A percentile compares a stretch with the other conserved stretches of the same genome.
Evolutionary conservation across 2,113 vertebrate species (phyloP).

Genomic region (Macroglossus sobrinus): DNA sequence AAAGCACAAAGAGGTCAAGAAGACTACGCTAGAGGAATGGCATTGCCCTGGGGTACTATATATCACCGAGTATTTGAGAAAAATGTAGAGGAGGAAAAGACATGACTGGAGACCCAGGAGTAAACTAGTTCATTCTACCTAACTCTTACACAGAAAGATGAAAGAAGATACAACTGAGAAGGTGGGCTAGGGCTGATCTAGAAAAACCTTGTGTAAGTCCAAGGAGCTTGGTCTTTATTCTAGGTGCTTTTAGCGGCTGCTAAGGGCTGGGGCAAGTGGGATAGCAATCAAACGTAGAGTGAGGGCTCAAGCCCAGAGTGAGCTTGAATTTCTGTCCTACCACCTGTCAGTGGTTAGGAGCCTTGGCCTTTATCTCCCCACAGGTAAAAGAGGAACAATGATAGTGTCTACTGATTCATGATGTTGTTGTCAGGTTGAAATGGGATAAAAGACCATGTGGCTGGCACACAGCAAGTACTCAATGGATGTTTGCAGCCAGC

Average conservation of each 20-base stretch:
- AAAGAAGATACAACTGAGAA: neutral
- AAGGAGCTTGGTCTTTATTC: neutral
- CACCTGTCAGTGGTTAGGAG: neutral
- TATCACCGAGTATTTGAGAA: neutral
- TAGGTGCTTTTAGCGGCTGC: rapidly evolving
- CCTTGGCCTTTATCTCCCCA: neutral
- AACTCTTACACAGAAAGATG: too few relatives aligned
- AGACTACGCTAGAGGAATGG: neutral
- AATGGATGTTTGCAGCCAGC: neutral
- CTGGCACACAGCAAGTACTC: neutral
- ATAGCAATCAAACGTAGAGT: rapidly evolving
- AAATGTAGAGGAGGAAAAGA: neutral
- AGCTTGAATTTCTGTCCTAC: neutral
- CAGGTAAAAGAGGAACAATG: neutral
- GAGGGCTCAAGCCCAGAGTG: neutral
- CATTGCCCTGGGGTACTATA: neutral
- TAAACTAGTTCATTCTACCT: rapidly evolving
- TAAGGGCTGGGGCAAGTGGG: neutral
- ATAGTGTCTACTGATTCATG: neutral
- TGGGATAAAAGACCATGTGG: neutral
- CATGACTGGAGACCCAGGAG: neutral
- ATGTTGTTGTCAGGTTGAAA: neutral
- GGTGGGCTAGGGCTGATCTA: neutral
- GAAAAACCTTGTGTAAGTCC: neutral
- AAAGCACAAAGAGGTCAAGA: neutral